Percentiles rank a stretch among this genome's conserved stretches.
phyloP scores from a whole-genome alignment of 1,140 invertebrate genomes.

The Heliconius eleuchia region DNA sequence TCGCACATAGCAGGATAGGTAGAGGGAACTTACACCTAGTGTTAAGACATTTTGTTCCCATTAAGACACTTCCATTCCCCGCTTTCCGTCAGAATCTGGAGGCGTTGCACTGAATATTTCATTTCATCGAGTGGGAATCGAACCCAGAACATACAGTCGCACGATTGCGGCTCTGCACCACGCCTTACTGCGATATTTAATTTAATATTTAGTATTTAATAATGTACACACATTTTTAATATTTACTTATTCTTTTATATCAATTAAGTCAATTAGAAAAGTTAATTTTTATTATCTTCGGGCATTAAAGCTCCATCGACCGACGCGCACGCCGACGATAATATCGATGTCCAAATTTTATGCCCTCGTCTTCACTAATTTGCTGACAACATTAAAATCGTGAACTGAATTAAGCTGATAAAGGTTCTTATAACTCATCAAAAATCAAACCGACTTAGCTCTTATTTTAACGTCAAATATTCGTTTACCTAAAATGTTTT shows the following conservation, averaged over 20 bases:
- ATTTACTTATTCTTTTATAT: neutral
- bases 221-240: neutral
- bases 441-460: slow-evolving; percentile 4
- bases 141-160: too few species aligned
- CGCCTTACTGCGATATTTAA: too few species aligned
- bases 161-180: too few species aligned
- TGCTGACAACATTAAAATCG: slow-evolving; percentile 10
- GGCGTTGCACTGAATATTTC: too few species aligned
- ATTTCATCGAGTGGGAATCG: too few species aligned
- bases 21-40: too few species aligned
- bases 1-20: too few species aligned
- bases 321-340: neutral
- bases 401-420: slow-evolving; percentile 3
- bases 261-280: neutral
- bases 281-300: neutral
- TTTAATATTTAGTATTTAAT: too few species aligned
- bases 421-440: slow-evolving; percentile 12
- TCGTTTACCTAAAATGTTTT: neutral
- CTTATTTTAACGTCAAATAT: slow-evolving; percentile 5
- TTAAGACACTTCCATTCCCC: too few species aligned
- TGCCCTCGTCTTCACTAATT: slow-evolving; percentile 9
- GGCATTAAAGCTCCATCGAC: neutral
- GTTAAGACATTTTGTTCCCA: too few species aligned
- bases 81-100: too few species aligned
- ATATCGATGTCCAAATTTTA: slow-evolving; percentile 13